phyloP scores from a whole-genome alignment of 2,888 invertebrate species.

The Amorpha juglandis region DNA sequence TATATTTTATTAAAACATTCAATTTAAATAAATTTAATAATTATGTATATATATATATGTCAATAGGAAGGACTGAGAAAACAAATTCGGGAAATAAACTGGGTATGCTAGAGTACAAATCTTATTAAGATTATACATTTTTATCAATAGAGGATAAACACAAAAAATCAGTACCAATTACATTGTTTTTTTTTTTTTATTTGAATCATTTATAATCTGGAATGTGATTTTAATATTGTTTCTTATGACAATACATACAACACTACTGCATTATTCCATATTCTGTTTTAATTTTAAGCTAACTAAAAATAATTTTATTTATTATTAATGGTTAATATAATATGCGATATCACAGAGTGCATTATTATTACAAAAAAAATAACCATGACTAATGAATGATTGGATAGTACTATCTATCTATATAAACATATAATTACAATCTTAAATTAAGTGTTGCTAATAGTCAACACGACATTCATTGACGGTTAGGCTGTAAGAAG shows the following conservation, averaged over 20 bases:
- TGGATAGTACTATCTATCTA: too few relatives aligned
- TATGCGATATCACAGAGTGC: slow-evolving; percentile 11
- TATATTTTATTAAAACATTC: not conserved
- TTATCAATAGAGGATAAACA: not conserved
- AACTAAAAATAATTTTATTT: too few relatives aligned
- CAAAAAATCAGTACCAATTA: not conserved
- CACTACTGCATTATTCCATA: not conserved
- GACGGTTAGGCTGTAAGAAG: too few relatives aligned
- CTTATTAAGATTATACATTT: not conserved
- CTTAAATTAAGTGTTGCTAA: too few relatives aligned
- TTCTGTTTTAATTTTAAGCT: not conserved
- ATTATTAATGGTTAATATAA: too few relatives aligned
- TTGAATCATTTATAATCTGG: not conserved
- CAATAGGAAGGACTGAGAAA: not conserved
- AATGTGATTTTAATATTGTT: not conserved
- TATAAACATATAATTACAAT: too few relatives aligned
- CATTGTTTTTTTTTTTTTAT: not conserved
- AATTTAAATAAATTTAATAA: not conserved
- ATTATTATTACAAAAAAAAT: not conserved
- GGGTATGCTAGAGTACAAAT: not conserved
- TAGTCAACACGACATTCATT: too few relatives aligned
- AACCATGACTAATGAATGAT: not conserved
- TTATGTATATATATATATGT: not conserved
- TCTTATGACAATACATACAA: not conserved
- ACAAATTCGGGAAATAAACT: not conserved